These are phyloP conservation scores for Cryptocephalus moraei DNA, from an alignment of 2,888 invertebrate species.

Conservation along the genomic window DNA sequence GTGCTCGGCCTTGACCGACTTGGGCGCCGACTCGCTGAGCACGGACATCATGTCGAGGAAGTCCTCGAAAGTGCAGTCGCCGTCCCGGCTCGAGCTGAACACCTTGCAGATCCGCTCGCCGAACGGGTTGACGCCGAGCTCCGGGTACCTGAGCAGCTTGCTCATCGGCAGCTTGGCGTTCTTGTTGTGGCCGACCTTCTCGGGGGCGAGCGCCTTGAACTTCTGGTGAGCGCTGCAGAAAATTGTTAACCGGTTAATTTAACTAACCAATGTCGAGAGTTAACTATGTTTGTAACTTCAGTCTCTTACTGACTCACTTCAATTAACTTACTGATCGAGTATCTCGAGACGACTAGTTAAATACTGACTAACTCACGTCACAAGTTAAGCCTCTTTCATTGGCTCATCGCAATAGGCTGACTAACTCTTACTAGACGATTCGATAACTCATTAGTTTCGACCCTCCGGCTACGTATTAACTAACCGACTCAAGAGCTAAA, in stretches of 20 bases:
- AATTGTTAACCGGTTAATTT: not conserved
- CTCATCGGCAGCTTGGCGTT: conserved; percentile 78
- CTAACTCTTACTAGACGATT: no score
- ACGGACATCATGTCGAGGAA: conserved; percentile 97
- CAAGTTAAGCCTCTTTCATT: no score
- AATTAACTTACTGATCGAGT: conserved; percentile 24
- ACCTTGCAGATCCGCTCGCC: conserved; percentile 85
- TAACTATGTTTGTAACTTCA: no score
- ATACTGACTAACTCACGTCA: no score
- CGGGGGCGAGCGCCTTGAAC: conserved; percentile 81
- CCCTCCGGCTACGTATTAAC: no score
- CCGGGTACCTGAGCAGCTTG: conserved; percentile 78
- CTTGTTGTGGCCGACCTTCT: conserved; percentile 80
- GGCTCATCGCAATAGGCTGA: no score
- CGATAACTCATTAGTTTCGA: no score
- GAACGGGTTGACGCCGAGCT: conserved; percentile 84
- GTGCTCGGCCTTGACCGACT: conserved; percentile 88
- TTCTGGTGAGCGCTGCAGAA: conserved; percentile 74
- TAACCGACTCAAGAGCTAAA: no score
- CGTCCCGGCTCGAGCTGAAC: conserved; percentile 81
- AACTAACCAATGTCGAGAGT: not conserved
- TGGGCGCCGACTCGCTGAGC: conserved; percentile 83
- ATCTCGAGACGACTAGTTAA: no score
- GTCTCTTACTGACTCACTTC: not conserved
- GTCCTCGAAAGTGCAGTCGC: conserved; percentile 90